Conservation (phyloP, 2,888 invertebrate species). For the Boloria selene region DNA sequence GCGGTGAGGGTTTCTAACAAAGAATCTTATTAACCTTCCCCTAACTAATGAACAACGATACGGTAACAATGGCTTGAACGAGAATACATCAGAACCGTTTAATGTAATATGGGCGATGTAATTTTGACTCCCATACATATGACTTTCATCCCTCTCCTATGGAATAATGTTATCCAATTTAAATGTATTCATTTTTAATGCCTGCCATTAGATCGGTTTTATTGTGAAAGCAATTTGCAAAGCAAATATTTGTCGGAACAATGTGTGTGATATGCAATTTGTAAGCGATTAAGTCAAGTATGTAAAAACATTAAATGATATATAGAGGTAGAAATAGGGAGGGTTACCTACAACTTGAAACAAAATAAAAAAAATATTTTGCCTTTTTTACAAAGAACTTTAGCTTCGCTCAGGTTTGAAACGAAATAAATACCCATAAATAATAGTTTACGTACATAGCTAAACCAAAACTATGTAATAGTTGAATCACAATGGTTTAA, state of each 20-base stretch:
- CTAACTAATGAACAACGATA: constrained; percentile 74
- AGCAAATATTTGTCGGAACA: constrained; percentile 33
- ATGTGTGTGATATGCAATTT: constrained; percentile 36
- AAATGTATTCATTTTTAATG: constrained; percentile 37
- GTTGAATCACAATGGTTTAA: no score
- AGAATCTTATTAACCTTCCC: constrained; percentile 76
- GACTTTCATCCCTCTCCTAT: constrained; percentile 11
- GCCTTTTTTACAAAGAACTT: no score
- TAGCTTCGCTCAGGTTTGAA: no score
- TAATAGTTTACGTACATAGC: no score
- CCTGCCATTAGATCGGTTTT: constrained; percentile 31
- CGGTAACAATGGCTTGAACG: constrained; percentile 49
- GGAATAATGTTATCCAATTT: constrained; percentile 37
- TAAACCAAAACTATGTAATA: no score
- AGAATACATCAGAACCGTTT: constrained; percentile 15
- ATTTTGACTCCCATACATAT: constrained; percentile 51
- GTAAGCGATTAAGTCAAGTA: constrained; percentile 26
- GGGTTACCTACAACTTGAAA: constrained; percentile 9
- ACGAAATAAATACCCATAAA: no score
- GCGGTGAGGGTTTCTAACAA: constrained; percentile 64
- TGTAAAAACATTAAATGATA: constrained; percentile 26
- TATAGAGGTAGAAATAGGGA: constrained; percentile 15
- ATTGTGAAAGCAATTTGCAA: constrained; percentile 34
- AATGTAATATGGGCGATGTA: constrained; percentile 48
- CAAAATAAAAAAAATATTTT: neutral